Conservation (phyloP, 2,797 vertebrate species). For the Bovichtus diacanthus region DNA sequence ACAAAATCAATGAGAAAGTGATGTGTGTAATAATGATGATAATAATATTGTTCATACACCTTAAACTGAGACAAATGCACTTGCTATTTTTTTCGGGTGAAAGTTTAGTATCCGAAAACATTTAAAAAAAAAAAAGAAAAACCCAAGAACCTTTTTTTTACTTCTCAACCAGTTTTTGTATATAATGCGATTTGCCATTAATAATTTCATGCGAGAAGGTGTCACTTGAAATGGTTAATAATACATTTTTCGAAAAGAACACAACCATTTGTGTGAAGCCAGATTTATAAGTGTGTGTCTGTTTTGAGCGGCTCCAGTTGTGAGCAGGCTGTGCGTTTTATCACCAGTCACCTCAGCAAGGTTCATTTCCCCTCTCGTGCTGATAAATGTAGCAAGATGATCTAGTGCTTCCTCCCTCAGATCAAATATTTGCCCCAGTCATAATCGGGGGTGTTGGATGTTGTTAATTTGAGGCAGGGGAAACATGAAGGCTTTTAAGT, state of each 20-base stretch:
- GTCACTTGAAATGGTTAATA: neutral
- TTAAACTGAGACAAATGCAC: neutral
- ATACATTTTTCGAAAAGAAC: neutral
- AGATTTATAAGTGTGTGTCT: slow-evolving; percentile 14
- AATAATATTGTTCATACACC: neutral
- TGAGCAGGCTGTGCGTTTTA: slow-evolving; percentile 66
- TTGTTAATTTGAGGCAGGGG: slow-evolving; percentile 82
- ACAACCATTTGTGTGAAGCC: neutral
- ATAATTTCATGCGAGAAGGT: neutral
- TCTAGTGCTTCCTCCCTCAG: slow-evolving; percentile 79
- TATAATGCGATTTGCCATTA: neutral
- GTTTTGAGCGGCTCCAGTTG: slow-evolving; percentile 41
- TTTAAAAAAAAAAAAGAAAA: too few relatives aligned
- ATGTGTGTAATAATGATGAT: too few relatives aligned
- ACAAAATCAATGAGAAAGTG: neutral
- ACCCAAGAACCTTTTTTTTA: neutral
- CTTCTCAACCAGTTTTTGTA: neutral
- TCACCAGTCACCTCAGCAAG: slow-evolving; percentile 70
- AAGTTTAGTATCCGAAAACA: too few relatives aligned
- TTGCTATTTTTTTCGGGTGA: neutral
- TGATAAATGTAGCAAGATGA: slow-evolving; percentile 78
- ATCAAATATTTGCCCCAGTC: slow-evolving; percentile 82
- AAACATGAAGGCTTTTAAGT: slow-evolving; percentile 75
- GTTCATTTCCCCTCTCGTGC: slow-evolving; percentile 76
- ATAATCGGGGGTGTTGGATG: slow-evolving; percentile 76